Conservation (phyloP, 1,140 invertebrate species). For the Caenorhabditis briggsae region DNA sequence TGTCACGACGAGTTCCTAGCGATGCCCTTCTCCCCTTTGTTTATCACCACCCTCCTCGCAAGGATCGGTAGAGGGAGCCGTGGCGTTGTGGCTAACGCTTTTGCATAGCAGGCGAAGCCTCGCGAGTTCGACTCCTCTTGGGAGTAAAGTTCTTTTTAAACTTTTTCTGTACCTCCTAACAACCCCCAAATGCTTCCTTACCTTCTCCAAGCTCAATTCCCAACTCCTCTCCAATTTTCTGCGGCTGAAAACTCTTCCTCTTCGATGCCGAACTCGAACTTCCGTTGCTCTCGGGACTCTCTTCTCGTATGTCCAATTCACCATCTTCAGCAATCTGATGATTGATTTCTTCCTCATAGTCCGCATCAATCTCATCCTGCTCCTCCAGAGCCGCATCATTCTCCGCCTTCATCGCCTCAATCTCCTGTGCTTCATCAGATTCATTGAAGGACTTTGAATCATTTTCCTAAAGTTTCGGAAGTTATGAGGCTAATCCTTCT, state of each 20-base stretch:
- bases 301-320: slow-evolving; percentile 7
- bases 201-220: slow-evolving; percentile 10
- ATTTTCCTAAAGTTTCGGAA: slow-evolving; percentile 1
- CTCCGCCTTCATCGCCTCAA: slow-evolving; percentile 25
- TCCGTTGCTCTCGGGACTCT: neutral
- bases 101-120: neutral
- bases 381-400: slow-evolving; percentile 14
- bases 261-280: slow-evolving; percentile 42
- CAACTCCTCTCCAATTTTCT: slow-evolving; percentile 58
- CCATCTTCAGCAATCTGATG: slow-evolving; percentile 25
- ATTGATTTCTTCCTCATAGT: slow-evolving; percentile 48
- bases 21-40: neutral
- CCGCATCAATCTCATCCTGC: slow-evolving; percentile 36
- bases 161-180: neutral
- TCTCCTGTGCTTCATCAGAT: neutral
- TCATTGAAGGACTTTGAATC: neutral
- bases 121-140: neutral
- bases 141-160: neutral
- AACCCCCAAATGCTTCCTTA: neutral
- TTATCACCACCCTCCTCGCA: neutral
- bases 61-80: neutral
- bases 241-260: slow-evolving; percentile 56
- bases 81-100: slow-evolving; percentile 34
- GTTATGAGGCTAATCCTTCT: neutral
- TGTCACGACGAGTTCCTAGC: neutral